Evolutionary conservation across 2,113 vertebrate species (phyloP), one percentile per base, ranked within the genome.

Genomic region (Perognathus longimembris): DNA sequence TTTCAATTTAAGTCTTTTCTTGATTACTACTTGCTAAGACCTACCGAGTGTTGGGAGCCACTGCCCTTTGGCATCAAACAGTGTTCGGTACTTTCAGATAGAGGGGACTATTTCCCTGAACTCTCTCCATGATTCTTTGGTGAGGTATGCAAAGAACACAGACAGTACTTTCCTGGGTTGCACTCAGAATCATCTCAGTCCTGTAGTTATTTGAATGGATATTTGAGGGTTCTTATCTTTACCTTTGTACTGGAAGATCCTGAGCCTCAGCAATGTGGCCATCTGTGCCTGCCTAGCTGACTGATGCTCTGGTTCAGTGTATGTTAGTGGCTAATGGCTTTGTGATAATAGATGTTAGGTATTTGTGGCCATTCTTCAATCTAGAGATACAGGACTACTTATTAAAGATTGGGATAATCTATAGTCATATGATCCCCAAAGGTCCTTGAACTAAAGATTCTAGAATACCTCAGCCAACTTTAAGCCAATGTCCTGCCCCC

Each of bases 401-500:
- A 84, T 81, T 57, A 80, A 38, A 67, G 78, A 15, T 67, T 71
- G 77, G 28, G 40, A 38, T 66, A 83, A 87, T 61, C 54, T 88
- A 0, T 36, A 11, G 1, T 32, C 50, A 73, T 79, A 34, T 42
- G 38, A 32, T 57, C 75, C 32, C 26, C 50, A 38, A 88, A 69
- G 34, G 11, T 81, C 40, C 81, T 28, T 74, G 73, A 71, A 87
- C n/a, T 50, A 79, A 81, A 81, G 9, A 32, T 89, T 87, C n/a
- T 24, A 34, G 84, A 40, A 71, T 71, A 14, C 61, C 28, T 89
- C 32, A 34, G 26, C n/a, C 50, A 11, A 78, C 88, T 76, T 91
- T 66, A 66, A 92, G 87, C 78, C 94, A 94, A 95, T 57, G 50
- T 87, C 95, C 94, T 97, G 96, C 96, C 97, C 94, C 80, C 97